Evolutionary conservation across 2,113 vertebrate species (phyloP).

Genomic region (Synodontis membranacea): DNA sequence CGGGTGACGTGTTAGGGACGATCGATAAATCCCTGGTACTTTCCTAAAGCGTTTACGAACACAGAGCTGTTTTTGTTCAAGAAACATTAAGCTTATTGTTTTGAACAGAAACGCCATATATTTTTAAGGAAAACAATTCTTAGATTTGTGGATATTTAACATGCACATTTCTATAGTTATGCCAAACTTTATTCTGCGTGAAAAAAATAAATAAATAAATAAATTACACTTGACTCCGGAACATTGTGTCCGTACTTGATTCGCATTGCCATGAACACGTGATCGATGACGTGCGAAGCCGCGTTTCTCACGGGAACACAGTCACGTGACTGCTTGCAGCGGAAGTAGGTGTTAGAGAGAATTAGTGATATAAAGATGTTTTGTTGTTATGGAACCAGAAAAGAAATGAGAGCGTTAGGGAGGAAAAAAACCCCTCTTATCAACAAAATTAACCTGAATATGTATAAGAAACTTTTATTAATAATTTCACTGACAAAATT

Average conservation of each 20-base stretch:
- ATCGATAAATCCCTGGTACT: slow-evolving; percentile 1
- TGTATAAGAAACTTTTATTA: background rate
- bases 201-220: background rate
- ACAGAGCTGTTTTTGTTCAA: background rate
- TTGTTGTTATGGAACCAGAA: background rate
- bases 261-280: background rate
- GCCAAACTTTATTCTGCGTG: background rate
- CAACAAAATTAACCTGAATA: background rate
- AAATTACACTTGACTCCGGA: background rate
- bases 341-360: background rate
- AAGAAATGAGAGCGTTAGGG: background rate
- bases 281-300: background rate
- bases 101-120: background rate
- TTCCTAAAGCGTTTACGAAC: background rate
- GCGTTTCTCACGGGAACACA: background rate
- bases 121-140: background rate
- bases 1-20: slow-evolving; percentile 27
- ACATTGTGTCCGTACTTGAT: background rate
- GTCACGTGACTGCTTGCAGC: background rate
- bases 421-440: background rate
- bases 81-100: background rate
- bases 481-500: background rate
- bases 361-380: background rate
- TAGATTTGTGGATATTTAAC: background rate
- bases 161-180: background rate